A percentile compares a stretch with the other conserved stretches of the same genome.
These are phyloP conservation scores for Ectobius pallidus DNA, from an alignment of 2,888 invertebrate genomes.

Conservation along the genomic window DNA sequence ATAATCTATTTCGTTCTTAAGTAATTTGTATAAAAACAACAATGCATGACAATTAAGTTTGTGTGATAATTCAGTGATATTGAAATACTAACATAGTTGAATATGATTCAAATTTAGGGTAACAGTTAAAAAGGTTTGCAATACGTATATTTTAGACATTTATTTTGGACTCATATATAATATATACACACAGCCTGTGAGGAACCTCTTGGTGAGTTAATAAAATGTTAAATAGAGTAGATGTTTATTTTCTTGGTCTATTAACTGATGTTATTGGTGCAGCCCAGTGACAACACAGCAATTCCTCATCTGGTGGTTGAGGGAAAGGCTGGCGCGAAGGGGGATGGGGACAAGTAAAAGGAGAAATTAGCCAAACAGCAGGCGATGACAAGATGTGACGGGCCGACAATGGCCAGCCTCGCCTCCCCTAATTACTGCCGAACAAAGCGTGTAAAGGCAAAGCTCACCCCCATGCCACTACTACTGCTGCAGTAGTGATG, in stretches of 20 bases:
- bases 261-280: slow-evolving; percentile 1
- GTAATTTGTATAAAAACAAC: too few relatives aligned
- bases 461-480: slow-evolving; percentile 7
- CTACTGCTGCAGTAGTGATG: not conserved
- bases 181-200: too few relatives aligned
- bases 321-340: slow-evolving; percentile 1
- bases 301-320: slow-evolving; percentile 8
- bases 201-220: too few relatives aligned
- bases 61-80: too few relatives aligned
- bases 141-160: too few relatives aligned
- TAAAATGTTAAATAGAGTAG: too few relatives aligned
- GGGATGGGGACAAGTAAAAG: slow-evolving; percentile 21
- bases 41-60: too few relatives aligned
- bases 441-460: slow-evolving; percentile 31
- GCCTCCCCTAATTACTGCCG: slow-evolving; percentile 37
- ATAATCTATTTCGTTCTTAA: too few relatives aligned
- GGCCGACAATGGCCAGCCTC: slow-evolving; percentile 30
- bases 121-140: too few relatives aligned
- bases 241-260: slow-evolving; percentile 10
- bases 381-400: slow-evolving; percentile 39
- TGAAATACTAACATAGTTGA: too few relatives aligned
- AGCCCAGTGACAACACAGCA: not conserved
- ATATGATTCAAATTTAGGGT: too few relatives aligned
- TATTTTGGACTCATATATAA: too few relatives aligned
- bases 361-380: slow-evolving; percentile 36